These are phyloP conservation scores for Paracyprichromis sp. DNA, from an alignment of 2,113 vertebrate species.

Conservation along the genomic window DNA sequence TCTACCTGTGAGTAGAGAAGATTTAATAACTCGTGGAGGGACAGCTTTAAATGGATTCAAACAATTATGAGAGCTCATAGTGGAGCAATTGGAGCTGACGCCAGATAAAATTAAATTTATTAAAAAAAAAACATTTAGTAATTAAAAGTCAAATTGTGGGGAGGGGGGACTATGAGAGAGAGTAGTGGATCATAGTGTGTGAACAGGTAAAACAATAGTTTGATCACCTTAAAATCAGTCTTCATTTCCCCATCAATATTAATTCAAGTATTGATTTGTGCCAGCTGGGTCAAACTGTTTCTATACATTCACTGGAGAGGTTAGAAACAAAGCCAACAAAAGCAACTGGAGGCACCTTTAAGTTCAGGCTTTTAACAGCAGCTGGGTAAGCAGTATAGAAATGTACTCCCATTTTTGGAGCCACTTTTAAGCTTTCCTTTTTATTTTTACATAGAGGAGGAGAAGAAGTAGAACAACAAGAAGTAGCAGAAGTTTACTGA, in stretches of 20 bases:
- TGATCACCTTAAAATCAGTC: neutral
- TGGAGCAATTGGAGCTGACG: neutral
- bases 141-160: neutral
- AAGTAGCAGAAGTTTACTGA: no score
- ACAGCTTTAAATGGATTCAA: neutral
- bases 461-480: neutral
- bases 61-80: neutral
- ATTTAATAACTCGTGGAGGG: neutral
- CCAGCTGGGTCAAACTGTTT: neutral
- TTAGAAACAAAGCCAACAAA: neutral
- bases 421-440: neutral
- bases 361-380: neutral
- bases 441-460: neutral
- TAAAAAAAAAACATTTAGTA: rapidly evolving
- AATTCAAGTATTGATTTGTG: neutral
- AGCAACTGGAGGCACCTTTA: neutral
- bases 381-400: neutral
- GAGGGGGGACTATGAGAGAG: neutral
- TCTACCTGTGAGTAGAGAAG: neutral
- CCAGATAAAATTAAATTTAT: neutral
- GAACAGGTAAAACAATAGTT: neutral
- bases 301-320: neutral
- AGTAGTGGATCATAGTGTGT: neutral
- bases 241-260: neutral
- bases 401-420: neutral